Evolutionary conservation across 2,113 vertebrate genomes (phyloP).

Genomic region (Crotalus helleri): DNA sequence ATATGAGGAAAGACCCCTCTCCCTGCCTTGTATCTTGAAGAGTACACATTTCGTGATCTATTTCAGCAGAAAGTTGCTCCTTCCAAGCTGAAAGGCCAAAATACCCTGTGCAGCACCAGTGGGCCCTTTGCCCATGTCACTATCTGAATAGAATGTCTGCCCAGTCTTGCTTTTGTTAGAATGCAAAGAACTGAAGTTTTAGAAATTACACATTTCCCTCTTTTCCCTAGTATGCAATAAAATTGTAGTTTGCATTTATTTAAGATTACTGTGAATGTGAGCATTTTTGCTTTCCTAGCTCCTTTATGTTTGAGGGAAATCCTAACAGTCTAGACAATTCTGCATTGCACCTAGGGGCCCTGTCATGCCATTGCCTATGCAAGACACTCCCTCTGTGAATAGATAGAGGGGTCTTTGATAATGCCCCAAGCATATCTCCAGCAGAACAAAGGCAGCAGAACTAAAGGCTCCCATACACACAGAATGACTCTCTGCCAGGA

Average conservation of each 20-base stretch:
- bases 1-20: background rate
- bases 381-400: conserved; percentile 27
- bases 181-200: background rate
- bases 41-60: background rate
- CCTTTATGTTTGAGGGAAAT: background rate
- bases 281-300: background rate
- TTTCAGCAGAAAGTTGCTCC: background rate
- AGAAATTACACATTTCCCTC: background rate
- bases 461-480: conserved; percentile 16
- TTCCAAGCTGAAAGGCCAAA: background rate
- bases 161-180: background rate
- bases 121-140: background rate
- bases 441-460: conserved; percentile 34
- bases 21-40: background rate
- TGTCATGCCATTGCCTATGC: conserved; percentile 18
- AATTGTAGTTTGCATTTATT: background rate
- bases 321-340: background rate
- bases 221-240: background rate
- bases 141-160: background rate
- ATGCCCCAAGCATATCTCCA: conserved; percentile 21
- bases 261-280: background rate
- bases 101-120: background rate
- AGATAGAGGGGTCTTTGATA: conserved; percentile 34
- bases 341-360: conserved; percentile 12
- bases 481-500: conserved; percentile 20